Evolutionary conservation across 1,140 invertebrate species (phyloP), one percentile per base, ranked within the genome.

Genomic region (Dolichoris vasculosae): DNA sequence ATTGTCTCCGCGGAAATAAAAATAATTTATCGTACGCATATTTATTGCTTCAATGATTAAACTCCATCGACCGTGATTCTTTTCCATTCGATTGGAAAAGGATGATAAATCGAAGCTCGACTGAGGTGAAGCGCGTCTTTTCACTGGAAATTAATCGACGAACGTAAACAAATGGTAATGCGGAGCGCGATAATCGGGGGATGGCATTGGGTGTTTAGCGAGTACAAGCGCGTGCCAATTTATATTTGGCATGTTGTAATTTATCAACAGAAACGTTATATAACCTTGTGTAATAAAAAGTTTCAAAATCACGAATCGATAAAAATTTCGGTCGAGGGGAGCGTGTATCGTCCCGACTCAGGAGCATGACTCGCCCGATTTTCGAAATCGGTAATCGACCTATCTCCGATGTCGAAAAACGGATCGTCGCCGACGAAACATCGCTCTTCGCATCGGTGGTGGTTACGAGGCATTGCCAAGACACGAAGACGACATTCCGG

Each of bases 401-500:
- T 38, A 73, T 73, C 6, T 6, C n/a, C 26, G 9, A 26, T 71
- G 32, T n/a, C 69, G 38, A 43, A 59, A 26, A 26, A 4, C 2
- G 3, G 9, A 26, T 2, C 23, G 1, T 2, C 20, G 9, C 26
- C 23, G 23, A 23, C 23, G 23, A 4, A 73, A 43, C 23, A 7
- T 23, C 2, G 26, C 69, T 38, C 69, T 23, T 43, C 63, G 3
- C 55, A 1, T 26, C 26, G 23, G 20, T 26, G 23, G 84, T 59
- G 40, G 38, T 67, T 77, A 30, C 69, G 2, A 26, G 55, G 23
- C 55, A 9, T 59, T 59, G 69, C 38, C 1, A 43, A 32, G 3
- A 26, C 32, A 13, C 69, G 69, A 43, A 23, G 13, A 73, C 15
- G 67, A 83, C 73, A 90, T 90, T 90, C 90, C 55, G 86, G 48